A percentile compares a stretch with the other conserved stretches of the same genome.
These are phyloP conservation scores for Zapus hudsonius DNA, from an alignment of 2,113 vertebrate genomes.

Conservation along the genomic window DNA sequence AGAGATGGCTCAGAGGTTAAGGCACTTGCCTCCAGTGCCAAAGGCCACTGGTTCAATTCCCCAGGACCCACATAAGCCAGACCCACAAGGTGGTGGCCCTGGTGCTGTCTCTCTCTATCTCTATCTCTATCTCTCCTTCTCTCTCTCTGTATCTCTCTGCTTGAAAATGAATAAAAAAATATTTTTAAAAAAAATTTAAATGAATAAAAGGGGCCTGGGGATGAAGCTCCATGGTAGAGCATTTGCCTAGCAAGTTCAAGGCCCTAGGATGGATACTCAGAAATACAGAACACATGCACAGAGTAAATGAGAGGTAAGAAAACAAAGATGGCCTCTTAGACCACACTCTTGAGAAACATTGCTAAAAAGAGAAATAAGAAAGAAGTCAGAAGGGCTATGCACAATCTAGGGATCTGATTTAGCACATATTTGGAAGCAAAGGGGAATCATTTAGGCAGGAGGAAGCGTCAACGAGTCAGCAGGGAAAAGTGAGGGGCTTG, in stretches of 20 bases:
- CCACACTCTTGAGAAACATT: not conserved
- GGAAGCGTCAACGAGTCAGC: not conserved
- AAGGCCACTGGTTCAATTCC: no score
- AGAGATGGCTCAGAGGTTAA: no score
- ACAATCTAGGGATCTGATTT: not conserved
- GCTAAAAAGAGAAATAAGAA: not conserved
- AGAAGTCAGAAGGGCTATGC: not conserved
- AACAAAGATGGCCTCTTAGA: not conserved
- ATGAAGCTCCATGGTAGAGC: not conserved
- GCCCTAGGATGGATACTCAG: not conserved
- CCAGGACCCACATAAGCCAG: no score
- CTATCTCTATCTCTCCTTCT: no score
- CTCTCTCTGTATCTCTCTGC: no score
- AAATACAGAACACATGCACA: not conserved
- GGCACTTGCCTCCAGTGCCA: no score
- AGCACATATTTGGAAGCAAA: not conserved
- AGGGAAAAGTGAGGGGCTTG: not conserved
- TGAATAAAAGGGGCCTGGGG: no score
- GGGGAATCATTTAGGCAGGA: not conserved
- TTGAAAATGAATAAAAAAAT: no score
- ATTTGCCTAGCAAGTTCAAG: not conserved
- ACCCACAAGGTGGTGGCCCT: no score
- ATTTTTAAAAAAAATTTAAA: no score
- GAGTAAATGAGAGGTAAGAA: not conserved
- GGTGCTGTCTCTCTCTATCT: no score